Evolutionary conservation across 2,888 invertebrate species (phyloP).

Genomic region (Iphiclides podalirius): DNA sequence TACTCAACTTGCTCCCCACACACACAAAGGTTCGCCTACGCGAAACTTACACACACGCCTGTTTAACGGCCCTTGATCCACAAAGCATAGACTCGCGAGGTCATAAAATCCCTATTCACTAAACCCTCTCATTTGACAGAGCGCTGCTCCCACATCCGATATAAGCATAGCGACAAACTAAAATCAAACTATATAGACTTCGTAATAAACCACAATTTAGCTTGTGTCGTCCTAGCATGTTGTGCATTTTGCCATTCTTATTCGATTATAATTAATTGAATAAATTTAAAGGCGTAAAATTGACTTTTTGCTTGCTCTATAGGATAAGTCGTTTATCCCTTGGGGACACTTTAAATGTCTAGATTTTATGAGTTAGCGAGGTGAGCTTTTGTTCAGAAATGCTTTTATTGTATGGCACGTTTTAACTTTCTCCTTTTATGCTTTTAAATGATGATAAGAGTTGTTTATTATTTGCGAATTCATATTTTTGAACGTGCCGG

Average conservation of each 20-base stretch:
- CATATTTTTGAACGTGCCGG: too few species aligned
- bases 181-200: neutral
- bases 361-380: neutral
- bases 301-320: constrained; percentile 1
- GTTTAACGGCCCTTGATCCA: constrained; percentile 48
- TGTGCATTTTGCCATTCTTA: neutral
- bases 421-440: neutral
- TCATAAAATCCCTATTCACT: constrained; percentile 66
- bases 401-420: neutral
- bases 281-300: constrained; percentile 13
- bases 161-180: neutral
- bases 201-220: neutral
- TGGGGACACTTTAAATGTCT: neutral
- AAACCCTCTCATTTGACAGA: constrained; percentile 53
- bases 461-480: too few species aligned
- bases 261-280: constrained; percentile 14
- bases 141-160: constrained; percentile 26
- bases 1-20: constrained; percentile 58
- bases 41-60: constrained; percentile 32
- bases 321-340: neutral
- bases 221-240: neutral
- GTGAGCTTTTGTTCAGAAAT: neutral
- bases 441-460: neutral
- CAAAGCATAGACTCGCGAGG: constrained; percentile 56
- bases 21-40: constrained; percentile 24